Evolutionary conservation across 2,888 invertebrate genomes (phyloP).

Genomic region (Trachelus stipa): DNA sequence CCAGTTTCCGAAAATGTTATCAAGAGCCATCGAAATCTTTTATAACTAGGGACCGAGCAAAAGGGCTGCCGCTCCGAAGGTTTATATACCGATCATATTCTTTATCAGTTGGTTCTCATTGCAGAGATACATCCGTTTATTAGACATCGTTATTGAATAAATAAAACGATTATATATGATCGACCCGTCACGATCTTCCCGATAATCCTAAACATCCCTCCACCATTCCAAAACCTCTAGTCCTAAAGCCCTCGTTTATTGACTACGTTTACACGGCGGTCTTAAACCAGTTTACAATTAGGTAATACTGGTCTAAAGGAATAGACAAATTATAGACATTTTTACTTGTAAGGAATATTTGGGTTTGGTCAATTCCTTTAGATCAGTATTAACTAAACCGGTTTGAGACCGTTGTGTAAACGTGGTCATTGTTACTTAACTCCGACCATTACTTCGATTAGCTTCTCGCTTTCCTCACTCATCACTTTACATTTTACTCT

Average conservation of each 20-base stretch:
- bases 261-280: too few species aligned
- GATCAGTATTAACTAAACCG: too few species aligned
- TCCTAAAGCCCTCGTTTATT: not conserved
- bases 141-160: slow-evolving; percentile 11
- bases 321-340: too few species aligned
- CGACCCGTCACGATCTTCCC: slow-evolving; percentile 16
- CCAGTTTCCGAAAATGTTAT: slow-evolving; percentile 44
- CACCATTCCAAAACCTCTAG: slow-evolving; percentile 59
- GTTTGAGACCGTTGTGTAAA: too few species aligned
- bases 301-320: too few species aligned
- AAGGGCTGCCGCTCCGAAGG: slow-evolving; percentile 46
- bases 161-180: slow-evolving; percentile 25
- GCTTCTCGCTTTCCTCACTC: not conserved
- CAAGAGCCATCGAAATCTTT: slow-evolving; percentile 52
- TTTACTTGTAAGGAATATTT: too few species aligned
- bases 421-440: not conserved
- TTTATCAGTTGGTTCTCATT: slow-evolving; percentile 57
- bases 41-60: slow-evolving; percentile 46
- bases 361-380: too few species aligned
- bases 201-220: slow-evolving; percentile 51
- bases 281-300: too few species aligned
- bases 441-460: not conserved
- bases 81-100: slow-evolving; percentile 63
- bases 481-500: not conserved
- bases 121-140: slow-evolving; percentile 16